These are phyloP conservation scores for Folsomia manolachei DNA, from an alignment of 2,888 invertebrate genomes.

Conservation along the genomic window DNA sequence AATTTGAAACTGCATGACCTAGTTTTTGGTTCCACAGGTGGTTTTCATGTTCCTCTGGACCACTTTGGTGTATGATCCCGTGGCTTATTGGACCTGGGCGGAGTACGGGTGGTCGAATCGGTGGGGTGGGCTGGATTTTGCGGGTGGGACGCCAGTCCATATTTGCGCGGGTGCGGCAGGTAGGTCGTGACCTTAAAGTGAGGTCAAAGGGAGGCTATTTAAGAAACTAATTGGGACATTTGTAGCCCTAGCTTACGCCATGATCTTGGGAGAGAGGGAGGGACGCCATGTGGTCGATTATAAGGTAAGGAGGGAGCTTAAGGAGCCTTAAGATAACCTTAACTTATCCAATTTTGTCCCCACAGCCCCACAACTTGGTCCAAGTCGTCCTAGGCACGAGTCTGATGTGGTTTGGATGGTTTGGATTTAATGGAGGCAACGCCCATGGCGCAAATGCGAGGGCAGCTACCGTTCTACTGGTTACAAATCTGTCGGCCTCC, in stretches of 20 bases:
- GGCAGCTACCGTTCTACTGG: conserved; percentile 33
- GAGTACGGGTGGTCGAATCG: conserved; percentile 19
- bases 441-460: conserved; percentile 37
- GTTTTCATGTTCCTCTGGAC: conserved; percentile 42
- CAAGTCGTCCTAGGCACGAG: conserved; percentile 42
- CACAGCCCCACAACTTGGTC: conserved; percentile 37
- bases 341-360: neutral
- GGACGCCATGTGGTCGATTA: conserved; percentile 23
- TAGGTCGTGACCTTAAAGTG: too few species aligned
- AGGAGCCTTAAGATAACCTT: too few species aligned
- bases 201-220: neutral
- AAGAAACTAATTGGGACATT: neutral
- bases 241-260: conserved; percentile 32
- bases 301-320: too few species aligned
- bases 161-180: conserved; percentile 39
- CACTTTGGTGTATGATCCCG: conserved; percentile 38
- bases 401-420: conserved; percentile 46
- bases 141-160: conserved; percentile 37
- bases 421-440: conserved; percentile 38
- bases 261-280: conserved; percentile 38
- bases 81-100: conserved; percentile 33
- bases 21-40: conserved; percentile 33
- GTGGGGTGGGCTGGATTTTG: conserved; percentile 34
- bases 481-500: conserved; percentile 40
- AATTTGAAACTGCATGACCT: too few species aligned